These are phyloP conservation scores for Siphamia tubifer DNA, from an alignment of 2,113 vertebrate species.

Conservation along the genomic window DNA sequence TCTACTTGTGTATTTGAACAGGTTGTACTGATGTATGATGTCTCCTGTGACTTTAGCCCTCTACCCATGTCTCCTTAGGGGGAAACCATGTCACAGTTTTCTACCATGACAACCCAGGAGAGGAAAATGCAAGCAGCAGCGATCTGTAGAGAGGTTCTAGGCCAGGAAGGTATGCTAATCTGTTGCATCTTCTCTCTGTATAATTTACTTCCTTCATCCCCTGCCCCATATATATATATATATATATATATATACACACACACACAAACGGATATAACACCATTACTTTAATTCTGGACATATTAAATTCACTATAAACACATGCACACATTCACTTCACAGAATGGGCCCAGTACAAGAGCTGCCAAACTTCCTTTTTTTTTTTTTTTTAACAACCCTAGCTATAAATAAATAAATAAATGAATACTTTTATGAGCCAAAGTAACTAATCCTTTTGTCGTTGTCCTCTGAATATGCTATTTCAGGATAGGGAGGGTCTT, in stretches of 20 bases:
- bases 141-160: slow-evolving; percentile 91
- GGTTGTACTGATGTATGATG: slow-evolving; percentile 23
- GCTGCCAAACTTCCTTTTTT: slow-evolving; percentile 31
- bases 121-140: slow-evolving; percentile 90
- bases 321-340: not conserved
- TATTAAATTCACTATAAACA: not conserved
- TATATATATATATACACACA: too few relatives aligned
- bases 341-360: slow-evolving; percentile 17
- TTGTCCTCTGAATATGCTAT: slow-evolving; percentile 87
- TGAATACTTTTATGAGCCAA: slow-evolving; percentile 79
- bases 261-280: not conserved
- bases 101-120: slow-evolving; percentile 85
- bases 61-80: slow-evolving; percentile 61
- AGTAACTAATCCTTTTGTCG: slow-evolving; percentile 89
- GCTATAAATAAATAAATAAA: slow-evolving; percentile 85
- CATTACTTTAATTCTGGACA: not conserved
- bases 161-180: slow-evolving; percentile 80
- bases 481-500: slow-evolving; percentile 83
- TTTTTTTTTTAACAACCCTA: slow-evolving; percentile 33
- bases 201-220: not conserved
- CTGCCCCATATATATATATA: not conserved
- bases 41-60: slow-evolving; percentile 45
- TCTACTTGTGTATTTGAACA: slow-evolving; percentile 14
- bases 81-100: slow-evolving; percentile 86
- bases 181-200: not conserved